Base-by-base conservation (phyloP, 2,113 vertebrate species). In the Tor tambroides region DNA sequence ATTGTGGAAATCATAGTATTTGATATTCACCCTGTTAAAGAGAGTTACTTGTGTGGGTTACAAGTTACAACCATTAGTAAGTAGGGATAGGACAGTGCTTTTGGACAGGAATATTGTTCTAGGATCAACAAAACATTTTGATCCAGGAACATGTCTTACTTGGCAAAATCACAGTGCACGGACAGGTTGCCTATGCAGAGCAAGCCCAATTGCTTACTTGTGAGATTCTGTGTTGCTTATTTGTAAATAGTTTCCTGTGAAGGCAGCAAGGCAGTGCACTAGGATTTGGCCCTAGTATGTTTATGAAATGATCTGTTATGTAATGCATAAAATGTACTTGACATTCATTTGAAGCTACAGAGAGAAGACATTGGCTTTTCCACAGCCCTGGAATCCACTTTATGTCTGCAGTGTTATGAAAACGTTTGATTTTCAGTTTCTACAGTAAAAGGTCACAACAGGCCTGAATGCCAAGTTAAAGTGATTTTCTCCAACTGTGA, bases 381-480 rank as follows among this genome's bases (percentile, higher is more conserved):
- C 38, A 12, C 26, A 51, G 49, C 21, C 69, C 9, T 10, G 6
- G 5, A 56, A 6, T 32, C 6, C 21, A 26, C 30, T 21, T 23
- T 63, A 26, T 71, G 30, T 63, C 61, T 35, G 14, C 30, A 28
- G 4, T 80, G 76, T 75, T 35, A 69, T 41, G 32, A 87, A 84
- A 79, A 26, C 23, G 4, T 67, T 67, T 65, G 38, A 69, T 74
- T 89, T 80, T 84, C 26, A n/a, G 19, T 77, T 63, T 41, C 63
- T 79, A 46, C 80, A 78, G 83, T 81, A 46, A 88, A 84, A 85
- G 81, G 81, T 85, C 61, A 84, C 9, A 67, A 54, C 69, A 59
- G 79, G 56, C 86, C 88, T 63, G 80, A 88, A 86, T 88, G 78
- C 67, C 43, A 54, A 79, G 86, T 77, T 61, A 84, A 86, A 87